These are phyloP conservation scores for Phyllotreta striolata DNA, from an alignment of 2,888 invertebrate species.

Conservation along the genomic window DNA sequence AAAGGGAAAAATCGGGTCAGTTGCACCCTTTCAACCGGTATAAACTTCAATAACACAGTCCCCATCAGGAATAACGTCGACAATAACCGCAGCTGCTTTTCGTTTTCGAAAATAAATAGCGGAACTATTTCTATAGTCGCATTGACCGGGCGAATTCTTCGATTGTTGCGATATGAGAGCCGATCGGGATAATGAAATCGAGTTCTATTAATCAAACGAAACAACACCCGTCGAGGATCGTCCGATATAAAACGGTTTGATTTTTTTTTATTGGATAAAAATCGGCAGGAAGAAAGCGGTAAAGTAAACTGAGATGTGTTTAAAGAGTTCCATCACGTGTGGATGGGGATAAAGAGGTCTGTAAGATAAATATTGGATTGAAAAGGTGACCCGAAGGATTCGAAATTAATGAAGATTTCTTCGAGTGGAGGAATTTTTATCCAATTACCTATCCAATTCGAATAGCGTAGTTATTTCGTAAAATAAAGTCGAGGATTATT, in stretches of 20 bases:
- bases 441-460: no score
- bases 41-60: slow-evolving; percentile 40
- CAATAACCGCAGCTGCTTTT: slow-evolving; percentile 36
- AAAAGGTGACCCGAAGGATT: slow-evolving; percentile 39
- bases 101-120: slow-evolving; percentile 21
- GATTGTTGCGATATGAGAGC: no score
- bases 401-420: slow-evolving; percentile 17
- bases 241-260: no score
- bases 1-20: slow-evolving; percentile 40
- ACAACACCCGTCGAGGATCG: not conserved
- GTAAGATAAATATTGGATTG: slow-evolving; percentile 54
- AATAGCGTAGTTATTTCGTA: no score
- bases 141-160: no score
- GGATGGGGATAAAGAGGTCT: slow-evolving; percentile 46
- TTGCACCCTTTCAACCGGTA: slow-evolving; percentile 40
- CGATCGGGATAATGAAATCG: no score
- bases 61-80: slow-evolving; percentile 39
- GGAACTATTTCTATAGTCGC: no score
- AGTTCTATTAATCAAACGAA: not conserved
- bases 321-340: slow-evolving; percentile 31
- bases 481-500: no score
- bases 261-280: not conserved
- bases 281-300: not conserved
- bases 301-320: slow-evolving; percentile 25
- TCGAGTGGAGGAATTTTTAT: no score